Evolutionary conservation across 2,113 vertebrate species (phyloP).

Genomic region (Butorides virescens): DNA sequence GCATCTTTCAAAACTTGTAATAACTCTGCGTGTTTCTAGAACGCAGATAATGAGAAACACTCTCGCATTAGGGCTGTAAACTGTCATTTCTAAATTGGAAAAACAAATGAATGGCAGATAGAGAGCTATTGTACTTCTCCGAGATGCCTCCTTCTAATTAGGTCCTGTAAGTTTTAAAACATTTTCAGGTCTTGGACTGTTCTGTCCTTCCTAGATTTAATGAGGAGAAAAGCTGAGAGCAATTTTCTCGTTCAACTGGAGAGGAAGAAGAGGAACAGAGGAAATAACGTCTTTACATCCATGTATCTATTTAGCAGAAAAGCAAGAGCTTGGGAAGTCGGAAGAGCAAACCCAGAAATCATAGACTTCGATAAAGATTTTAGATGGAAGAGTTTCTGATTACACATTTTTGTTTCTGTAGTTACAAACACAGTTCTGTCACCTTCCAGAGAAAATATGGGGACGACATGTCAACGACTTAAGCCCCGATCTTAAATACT

Average conservation of each 20-base stretch:
- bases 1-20: neutral
- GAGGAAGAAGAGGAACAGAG: neutral
- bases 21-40: neutral
- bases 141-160: neutral
- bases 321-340: neutral
- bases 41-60: slow-evolving; percentile 1
- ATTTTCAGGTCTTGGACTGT: neutral
- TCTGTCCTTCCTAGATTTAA: neutral
- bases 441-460: neutral
- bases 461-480: neutral
- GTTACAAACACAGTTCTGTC: neutral
- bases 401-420: neutral
- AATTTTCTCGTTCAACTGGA: neutral
- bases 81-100: slow-evolving; percentile 33
- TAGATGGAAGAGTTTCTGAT: neutral
- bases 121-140: neutral
- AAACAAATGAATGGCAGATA: slow-evolving; percentile 20
- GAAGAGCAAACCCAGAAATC: neutral
- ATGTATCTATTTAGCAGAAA: neutral
- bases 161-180: neutral
- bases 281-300: neutral
- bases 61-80: neutral
- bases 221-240: neutral
- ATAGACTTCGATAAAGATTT: neutral
- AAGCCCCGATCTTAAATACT: neutral